phyloP scores from a whole-genome alignment of 2,888 invertebrate species.

The Parnassius orleans region DNA sequence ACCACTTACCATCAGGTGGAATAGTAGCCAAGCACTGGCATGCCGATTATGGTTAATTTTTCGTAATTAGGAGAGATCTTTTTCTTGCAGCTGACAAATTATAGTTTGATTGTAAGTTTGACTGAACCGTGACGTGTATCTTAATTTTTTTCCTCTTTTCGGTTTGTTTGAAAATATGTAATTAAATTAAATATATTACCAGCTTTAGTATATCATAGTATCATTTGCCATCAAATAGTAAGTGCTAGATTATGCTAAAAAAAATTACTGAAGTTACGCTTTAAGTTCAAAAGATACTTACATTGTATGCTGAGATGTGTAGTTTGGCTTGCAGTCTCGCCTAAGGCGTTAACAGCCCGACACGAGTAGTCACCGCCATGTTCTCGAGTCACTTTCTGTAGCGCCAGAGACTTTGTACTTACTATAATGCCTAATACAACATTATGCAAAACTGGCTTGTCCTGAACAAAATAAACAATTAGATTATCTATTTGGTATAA shows the following conservation, averaged over 20 bases:
- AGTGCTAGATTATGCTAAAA: neutral
- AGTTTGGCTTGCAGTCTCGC: constrained; percentile 89
- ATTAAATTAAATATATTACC: too few relatives aligned
- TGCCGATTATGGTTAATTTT: too few relatives aligned
- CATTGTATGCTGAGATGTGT: constrained; percentile 91
- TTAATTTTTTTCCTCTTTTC: too few relatives aligned
- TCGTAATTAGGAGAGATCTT: too few relatives aligned
- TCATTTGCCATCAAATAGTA: too few relatives aligned
- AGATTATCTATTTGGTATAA: neutral
- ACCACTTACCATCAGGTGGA: too few relatives aligned
- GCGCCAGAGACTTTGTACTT: constrained; percentile 92
- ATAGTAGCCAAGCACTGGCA: too few relatives aligned
- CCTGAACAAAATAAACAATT: constrained; percentile 72
- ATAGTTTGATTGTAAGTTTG: too few relatives aligned
- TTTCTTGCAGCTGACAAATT: too few relatives aligned
- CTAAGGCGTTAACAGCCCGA: constrained; percentile 89
- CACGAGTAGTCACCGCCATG: constrained; percentile 93
- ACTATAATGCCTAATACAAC: constrained; percentile 91
- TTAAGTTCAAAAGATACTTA: constrained; percentile 73
- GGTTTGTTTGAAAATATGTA: too few relatives aligned
- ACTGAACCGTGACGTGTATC: too few relatives aligned
- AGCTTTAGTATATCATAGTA: too few relatives aligned
- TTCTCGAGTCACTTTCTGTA: constrained; percentile 90
- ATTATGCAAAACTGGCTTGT: constrained; percentile 88
- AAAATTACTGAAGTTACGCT: neutral